Conservation (phyloP, 1,140 invertebrate species). For the Pseudomyrmex gracilis region DNA sequence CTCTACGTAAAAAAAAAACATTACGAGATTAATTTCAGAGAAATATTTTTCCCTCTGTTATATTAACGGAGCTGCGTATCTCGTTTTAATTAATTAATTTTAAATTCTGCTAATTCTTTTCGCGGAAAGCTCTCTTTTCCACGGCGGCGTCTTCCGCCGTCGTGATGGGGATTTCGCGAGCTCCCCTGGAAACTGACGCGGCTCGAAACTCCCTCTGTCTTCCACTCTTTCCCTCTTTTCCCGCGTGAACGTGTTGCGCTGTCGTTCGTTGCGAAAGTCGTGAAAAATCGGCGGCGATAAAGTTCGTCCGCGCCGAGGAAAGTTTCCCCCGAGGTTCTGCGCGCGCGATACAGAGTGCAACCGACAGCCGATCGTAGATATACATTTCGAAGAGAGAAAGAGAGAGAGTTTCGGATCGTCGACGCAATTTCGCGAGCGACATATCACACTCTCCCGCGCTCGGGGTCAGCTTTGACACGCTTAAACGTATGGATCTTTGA, state of each 20-base stretch:
- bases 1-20: no score
- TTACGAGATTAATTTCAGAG: no score
- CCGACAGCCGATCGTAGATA: constrained; percentile 41
- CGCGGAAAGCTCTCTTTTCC: no score
- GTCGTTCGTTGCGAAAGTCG: background rate
- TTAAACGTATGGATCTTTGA: background rate
- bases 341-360: constrained; percentile 28
- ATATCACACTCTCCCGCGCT: background rate
- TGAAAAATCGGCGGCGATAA: constrained; percentile 44
- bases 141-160: no score
- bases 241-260: constrained; percentile 19
- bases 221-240: background rate
- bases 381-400: constrained; percentile 11
- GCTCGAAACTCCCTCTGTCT: background rate
- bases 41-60: no score
- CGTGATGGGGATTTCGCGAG: no score
- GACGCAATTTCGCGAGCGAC: constrained; percentile 17
- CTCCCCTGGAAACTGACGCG: background rate
- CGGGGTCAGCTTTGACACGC: background rate
- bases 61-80: no score
- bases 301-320: constrained; percentile 29
- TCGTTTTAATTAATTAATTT: no score
- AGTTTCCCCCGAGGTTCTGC: constrained; percentile 21
- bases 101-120: no score
- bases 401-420: background rate